Evolutionary conservation across 2,113 vertebrate genomes (phyloP), one percentile per base, ranked within the genome.

Genomic region (Bos indicus): DNA sequence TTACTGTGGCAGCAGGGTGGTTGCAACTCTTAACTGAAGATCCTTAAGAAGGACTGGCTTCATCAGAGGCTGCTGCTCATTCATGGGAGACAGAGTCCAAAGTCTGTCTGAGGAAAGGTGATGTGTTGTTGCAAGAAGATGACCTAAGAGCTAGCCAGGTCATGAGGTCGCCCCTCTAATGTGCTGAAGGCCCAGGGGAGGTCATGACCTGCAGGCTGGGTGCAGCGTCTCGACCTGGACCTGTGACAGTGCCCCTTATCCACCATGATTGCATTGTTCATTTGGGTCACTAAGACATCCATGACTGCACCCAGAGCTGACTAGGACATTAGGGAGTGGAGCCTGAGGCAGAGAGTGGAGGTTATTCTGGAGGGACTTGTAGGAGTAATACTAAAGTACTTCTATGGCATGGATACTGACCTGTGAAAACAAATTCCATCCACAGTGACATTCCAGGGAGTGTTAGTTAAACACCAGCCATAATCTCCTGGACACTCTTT

Each of bases 231-330:
- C 36, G 21, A n/a, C 30, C 1, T n/a, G 48, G 54, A 13, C 74
- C 51, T 36, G 19, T 40, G 40, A 16, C 25, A 3, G 17, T 14
- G 8, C 46, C n/a, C 7, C 1, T 51, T 26, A 10, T 52, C 46
- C 77, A 28, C 43, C 21, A 1, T 6, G 25, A 13, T 1, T 1
- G 2, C 23, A 19, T 52, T 48, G 74, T 83, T 67, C 90, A 90
- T 54, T 59, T 7, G 12, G 60, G 33, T 82, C 81, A n/a, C 25
- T 13, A 1, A 40, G 77, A 21, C 3, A 0, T 87, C 17, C 2
- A 0, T 13, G 0, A 25, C 0, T 21, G 51, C 77, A 26, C 52
- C 30, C 30, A 0, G 17, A 2, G 0, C n/a, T 15, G 48, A 30
- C 17, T 5, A 9, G 57, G 56, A 40, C 6, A 4, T 46, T 19